phyloP scores from a whole-genome alignment of 2,797 vertebrate species.

The Cetoscarus ocellatus region DNA sequence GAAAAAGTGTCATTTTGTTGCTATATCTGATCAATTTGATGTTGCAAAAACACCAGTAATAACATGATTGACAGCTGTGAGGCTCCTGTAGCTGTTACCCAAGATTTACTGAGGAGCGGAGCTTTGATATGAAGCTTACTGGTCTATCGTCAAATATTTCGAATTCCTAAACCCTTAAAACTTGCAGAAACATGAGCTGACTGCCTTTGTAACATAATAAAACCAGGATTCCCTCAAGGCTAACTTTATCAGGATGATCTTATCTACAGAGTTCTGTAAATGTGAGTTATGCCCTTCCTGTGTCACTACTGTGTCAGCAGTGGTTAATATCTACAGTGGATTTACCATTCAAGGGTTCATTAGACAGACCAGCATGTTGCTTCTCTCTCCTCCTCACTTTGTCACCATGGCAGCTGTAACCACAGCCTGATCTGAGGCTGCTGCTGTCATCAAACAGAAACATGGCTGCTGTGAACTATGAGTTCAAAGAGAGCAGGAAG shows the following conservation, averaged over 20 bases:
- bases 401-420: slow-evolving; percentile 65
- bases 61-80: too few species aligned
- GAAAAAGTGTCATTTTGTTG: too few species aligned
- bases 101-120: too few species aligned
- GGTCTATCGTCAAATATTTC: too few species aligned
- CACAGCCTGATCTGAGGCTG: slow-evolving; percentile 37
- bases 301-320: neutral
- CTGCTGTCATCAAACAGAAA: slow-evolving; percentile 30
- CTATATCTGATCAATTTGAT: too few species aligned
- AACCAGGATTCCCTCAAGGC: neutral
- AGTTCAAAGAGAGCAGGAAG: slow-evolving; percentile 35
- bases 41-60: too few species aligned
- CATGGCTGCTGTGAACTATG: slow-evolving; percentile 12
- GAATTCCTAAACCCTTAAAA: too few species aligned
- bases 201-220: neutral
- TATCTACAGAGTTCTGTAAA: neutral
- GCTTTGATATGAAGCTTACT: too few species aligned
- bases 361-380: neutral
- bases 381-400: slow-evolving; percentile 5
- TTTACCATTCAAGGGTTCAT: neutral
- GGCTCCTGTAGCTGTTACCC: too few species aligned
- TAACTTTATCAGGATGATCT: neutral
- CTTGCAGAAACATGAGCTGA: neutral
- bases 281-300: neutral
- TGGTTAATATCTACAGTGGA: neutral